Evolutionary conservation across 37 sponge, comb jelly and placozoan genomes (phyloP).

Genomic region (Petrosia ficiformis): DNA sequence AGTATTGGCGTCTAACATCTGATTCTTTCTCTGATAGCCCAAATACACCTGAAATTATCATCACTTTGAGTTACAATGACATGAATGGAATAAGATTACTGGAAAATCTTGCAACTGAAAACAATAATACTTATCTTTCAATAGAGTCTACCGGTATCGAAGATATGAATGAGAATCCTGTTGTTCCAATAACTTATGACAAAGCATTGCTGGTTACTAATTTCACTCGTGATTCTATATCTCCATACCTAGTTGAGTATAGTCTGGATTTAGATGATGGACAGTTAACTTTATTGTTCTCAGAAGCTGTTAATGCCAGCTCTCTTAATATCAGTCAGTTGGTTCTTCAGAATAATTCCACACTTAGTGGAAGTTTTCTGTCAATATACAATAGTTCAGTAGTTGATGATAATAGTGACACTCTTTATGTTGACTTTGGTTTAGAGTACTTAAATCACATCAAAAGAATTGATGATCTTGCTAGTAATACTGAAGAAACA

Average conservation of each 20-base stretch:
- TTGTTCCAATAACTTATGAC: slow-evolving; percentile 21
- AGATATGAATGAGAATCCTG: slow-evolving; percentile 78
- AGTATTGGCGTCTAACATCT: slow-evolving; percentile 45
- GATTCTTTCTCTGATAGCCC: slow-evolving; percentile 43
- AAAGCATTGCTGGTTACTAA: slow-evolving; percentile 18
- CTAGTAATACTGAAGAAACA: slow-evolving; percentile 40
- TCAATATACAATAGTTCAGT: slow-evolving; percentile 59
- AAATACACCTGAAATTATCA: slow-evolving; percentile 44
- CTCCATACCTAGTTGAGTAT: slow-evolving; percentile 57
- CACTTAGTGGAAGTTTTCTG: slow-evolving; percentile 13
- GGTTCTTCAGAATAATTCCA: slow-evolving; percentile 46
- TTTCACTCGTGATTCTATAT: slow-evolving; percentile 47
- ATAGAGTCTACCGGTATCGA: slow-evolving; percentile 27
- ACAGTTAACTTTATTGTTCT: slow-evolving; percentile 60
- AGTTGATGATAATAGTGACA: slow-evolving; percentile 16
- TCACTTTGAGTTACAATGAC: slow-evolving; percentile 68
- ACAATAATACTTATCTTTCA: slow-evolving; percentile 51
- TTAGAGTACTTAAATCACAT: slow-evolving; percentile 62
- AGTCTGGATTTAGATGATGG: slow-evolving; percentile 75
- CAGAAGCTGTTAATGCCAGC: slow-evolving; percentile 81
- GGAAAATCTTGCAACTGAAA: slow-evolving; percentile 52
- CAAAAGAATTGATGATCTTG: slow-evolving; percentile 55
- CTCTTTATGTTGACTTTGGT: slow-evolving; percentile 62
- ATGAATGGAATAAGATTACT: slow-evolving; percentile 71
- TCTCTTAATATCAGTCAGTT: slow-evolving; percentile 52